Base-by-base conservation (phyloP, 23 tunicate genomes). In the Halocynthia roretzi region DNA sequence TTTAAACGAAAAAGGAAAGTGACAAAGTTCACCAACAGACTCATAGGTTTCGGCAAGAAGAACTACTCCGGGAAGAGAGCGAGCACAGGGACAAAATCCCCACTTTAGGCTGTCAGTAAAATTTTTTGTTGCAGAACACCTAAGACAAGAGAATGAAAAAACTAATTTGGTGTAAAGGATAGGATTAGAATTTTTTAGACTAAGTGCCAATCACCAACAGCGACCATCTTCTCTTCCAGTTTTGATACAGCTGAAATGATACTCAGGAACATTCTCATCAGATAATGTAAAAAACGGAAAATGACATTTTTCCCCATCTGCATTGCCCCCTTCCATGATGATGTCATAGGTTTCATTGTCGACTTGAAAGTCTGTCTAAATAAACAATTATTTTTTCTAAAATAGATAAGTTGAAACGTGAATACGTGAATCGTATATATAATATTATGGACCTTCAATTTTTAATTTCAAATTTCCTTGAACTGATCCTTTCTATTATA, bases 51-150 rank as follows among this genome's bases (percentile, higher is more conserved):
- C 95, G 12, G 95, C 87, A 31, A 80, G 53, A 70, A 88, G 53
- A 10, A 76, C 63, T 0, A 88, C 63, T 50, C 95, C 95, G 31
- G 84, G 77, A 49, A 44, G 65, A 11, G 95, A 87, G 57, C 53
- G 40, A 50, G 95, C 87, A 73, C 95, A 88, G 9, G 95, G 87
- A 73, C 95, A 88, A 56, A 88, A 83, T 68, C 95, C 95, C 95
- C 95, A 88, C 7, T 65, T 70, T 48, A 12, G 15, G 6, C 75
- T 80, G 7, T 7, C 54, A 11, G 75, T 44, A 44, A 76, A 78
- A 31, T 77, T 72, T 6, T 54, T 8, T 10, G 70, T 65, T 5
- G 87, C 74, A 14, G 87, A 78, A 70, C 95, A 88, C 95, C 95
- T 86, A 23, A 23, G 17, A 71, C 5, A 20, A 67, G 12, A 15